Base-by-base conservation (phyloP, 2,797 vertebrate species). In the Lithobates sylvaticus region DNA sequence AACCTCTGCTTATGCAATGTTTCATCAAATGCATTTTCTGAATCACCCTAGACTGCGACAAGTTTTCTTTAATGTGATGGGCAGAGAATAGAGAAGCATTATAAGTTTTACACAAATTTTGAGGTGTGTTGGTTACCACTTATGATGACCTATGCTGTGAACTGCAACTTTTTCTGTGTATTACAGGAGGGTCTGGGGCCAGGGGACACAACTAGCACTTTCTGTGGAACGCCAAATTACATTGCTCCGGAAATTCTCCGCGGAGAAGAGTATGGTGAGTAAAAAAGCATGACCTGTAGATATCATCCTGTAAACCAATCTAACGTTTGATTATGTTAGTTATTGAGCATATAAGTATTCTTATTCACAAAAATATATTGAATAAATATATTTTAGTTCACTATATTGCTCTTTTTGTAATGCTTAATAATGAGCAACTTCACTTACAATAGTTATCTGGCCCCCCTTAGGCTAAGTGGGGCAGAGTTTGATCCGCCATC, bases 191-290 rank as follows among this genome's bases (percentile, higher is more conserved):
- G 98, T 73, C 96, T 99, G 92, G 96, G 97, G 92, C 98, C 98
- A 0, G 98, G 98, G 0, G 98, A 99, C 93, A 99, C 98, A 26
- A 99, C 98, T 21, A 99, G 98, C 93, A 99, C 98, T 67, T 99
- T 99, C 93, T 99, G 98, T 86, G 98, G 98, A 84, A 99, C 98
- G 18, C 98, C 98, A 3, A 99, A 99, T 92, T 99, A 99, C 89
- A 99, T 99, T 6, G 98, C 98, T 75, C 98, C 97, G 0, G 98
- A 99, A 92, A 99, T 99, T 90, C 96, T 99, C 74, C 91, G 98
- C 90, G 98, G 98, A 90, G 98, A 99, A 88, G 98, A 99, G 85
- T 99, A 99, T 5, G 98, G 98, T 99, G 90, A 95, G 96, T 84
- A 10, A 34, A 5, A 32, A 75, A 81, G 15, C 18, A 18, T 34